A percentile compares a stretch with the other conserved stretches of the same genome.
Evolutionary conservation across 2,888 invertebrate species (phyloP).

Genomic region (Perizoma affinitatum): DNA sequence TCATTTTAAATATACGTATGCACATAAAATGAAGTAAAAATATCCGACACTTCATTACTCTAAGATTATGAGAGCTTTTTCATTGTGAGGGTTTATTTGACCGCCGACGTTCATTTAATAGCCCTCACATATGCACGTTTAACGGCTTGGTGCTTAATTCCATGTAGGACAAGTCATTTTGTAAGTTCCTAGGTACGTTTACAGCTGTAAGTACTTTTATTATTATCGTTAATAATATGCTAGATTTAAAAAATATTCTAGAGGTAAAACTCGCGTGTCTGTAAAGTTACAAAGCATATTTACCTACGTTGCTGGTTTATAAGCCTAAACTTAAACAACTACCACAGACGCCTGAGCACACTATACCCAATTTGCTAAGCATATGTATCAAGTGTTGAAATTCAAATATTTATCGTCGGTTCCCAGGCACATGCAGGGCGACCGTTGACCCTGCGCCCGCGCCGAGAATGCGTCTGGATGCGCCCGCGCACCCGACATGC

Average conservation of each 20-base stretch:
- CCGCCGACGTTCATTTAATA: constrained; percentile 36
- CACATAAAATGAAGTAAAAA: constrained; percentile 32
- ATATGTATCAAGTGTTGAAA: constrained; percentile 82
- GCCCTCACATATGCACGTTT: constrained; percentile 32
- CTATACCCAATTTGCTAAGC: constrained; percentile 80
- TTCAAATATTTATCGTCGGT: constrained; percentile 82
- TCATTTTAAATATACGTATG: constrained; percentile 17
- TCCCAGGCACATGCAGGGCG: constrained; percentile 76
- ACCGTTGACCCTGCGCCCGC: constrained; percentile 78
- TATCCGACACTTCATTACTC: constrained; percentile 39
- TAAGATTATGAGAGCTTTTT: constrained; percentile 30
- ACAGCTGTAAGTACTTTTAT: constrained; percentile 27
- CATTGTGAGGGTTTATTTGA: constrained; percentile 34
- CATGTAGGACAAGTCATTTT: constrained; percentile 25
- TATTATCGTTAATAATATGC: constrained; percentile 41
- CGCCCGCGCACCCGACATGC: constrained; percentile 57
- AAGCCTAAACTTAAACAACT: constrained; percentile 61
- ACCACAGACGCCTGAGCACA: constrained; percentile 55
- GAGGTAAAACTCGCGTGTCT: constrained; percentile 6
- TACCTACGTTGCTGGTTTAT: constrained; percentile 31
- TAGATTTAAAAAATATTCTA: constrained; percentile 36
- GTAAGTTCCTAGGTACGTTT: constrained; percentile 8
- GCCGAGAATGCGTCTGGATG: constrained; percentile 67
- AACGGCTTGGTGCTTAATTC: constrained; percentile 22
- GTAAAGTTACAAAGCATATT: constrained; percentile 27